These are phyloP conservation scores for Otis tarda DNA, from an alignment of 2,113 vertebrate genomes.

Conservation along the genomic window DNA sequence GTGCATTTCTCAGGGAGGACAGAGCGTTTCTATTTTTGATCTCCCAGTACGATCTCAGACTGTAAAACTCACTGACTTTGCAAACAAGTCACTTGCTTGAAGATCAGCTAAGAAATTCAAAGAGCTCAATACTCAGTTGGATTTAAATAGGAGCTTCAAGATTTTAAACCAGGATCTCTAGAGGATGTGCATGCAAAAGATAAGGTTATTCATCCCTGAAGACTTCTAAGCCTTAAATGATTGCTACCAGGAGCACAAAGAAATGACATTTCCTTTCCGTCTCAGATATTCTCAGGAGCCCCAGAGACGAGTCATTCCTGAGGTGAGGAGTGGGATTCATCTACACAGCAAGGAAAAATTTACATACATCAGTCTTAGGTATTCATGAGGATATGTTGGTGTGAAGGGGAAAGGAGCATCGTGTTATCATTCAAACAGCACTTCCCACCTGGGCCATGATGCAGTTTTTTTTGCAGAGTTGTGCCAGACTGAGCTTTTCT, in stretches of 20 bases:
- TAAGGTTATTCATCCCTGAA: constrained; percentile 33
- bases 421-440: not conserved
- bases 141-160: constrained; percentile 37
- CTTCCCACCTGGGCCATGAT: not conserved
- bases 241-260: constrained; percentile 13
- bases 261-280: not conserved
- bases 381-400: not conserved
- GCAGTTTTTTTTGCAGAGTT: not conserved
- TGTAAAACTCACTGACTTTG: constrained; percentile 9
- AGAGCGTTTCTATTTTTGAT: not conserved
- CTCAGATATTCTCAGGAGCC: not conserved
- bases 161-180: constrained; percentile 7
- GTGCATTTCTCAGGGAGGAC: not conserved
- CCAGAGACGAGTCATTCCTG: not conserved
- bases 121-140: not conserved
- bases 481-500: not conserved
- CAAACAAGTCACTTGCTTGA: constrained; percentile 3
- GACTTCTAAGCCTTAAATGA: constrained; percentile 24
- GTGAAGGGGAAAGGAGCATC: not conserved
- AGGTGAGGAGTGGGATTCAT: not conserved
- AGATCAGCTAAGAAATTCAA: constrained; percentile 30
- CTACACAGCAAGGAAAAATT: not conserved
- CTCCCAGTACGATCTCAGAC: not conserved
- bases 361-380: not conserved
- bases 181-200: constrained; percentile 23